phyloP scores from a whole-genome alignment of 2,888 invertebrate genomes.

The Rhimphoctona megacephalus region DNA sequence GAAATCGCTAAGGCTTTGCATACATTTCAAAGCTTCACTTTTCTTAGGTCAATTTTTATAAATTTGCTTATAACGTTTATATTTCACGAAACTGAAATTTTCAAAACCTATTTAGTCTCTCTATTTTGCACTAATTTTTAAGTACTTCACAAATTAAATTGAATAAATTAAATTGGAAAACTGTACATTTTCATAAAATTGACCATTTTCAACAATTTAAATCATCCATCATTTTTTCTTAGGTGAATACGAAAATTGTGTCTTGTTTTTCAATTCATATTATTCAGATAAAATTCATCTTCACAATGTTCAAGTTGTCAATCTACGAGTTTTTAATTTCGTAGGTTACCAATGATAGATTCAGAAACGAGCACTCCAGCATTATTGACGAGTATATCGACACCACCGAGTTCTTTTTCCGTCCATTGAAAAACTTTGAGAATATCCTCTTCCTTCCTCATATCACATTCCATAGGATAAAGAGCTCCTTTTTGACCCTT shows the following conservation, averaged over 20 bases:
- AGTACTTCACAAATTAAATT: too few species aligned
- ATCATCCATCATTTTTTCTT: not conserved
- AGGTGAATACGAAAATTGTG: not conserved
- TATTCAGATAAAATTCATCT: not conserved
- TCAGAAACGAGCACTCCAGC: conserved; percentile 85
- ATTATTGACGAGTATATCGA: conserved; percentile 88
- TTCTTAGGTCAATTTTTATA: too few species aligned
- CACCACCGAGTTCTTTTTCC: conserved; percentile 85
- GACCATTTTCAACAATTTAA: too few species aligned
- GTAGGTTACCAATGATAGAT: conserved; percentile 77
- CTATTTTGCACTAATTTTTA: too few species aligned
- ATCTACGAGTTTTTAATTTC: not conserved
- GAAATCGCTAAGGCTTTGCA: too few species aligned
- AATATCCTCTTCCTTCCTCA: conserved; percentile 86
- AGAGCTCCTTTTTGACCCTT: conserved; percentile 78
- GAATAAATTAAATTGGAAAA: too few species aligned
- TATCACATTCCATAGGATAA: conserved; percentile 85
- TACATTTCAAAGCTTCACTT: too few species aligned
- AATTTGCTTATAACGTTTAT: too few species aligned
- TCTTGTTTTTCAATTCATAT: not conserved
- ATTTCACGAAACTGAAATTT: too few species aligned
- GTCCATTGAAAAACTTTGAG: conserved; percentile 86
- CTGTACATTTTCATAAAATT: too few species aligned
- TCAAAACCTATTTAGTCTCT: too few species aligned
- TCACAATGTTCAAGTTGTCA: not conserved